phyloP scores from a whole-genome alignment of 2,113 vertebrate genomes.

The Vulpes ferrilata region DNA sequence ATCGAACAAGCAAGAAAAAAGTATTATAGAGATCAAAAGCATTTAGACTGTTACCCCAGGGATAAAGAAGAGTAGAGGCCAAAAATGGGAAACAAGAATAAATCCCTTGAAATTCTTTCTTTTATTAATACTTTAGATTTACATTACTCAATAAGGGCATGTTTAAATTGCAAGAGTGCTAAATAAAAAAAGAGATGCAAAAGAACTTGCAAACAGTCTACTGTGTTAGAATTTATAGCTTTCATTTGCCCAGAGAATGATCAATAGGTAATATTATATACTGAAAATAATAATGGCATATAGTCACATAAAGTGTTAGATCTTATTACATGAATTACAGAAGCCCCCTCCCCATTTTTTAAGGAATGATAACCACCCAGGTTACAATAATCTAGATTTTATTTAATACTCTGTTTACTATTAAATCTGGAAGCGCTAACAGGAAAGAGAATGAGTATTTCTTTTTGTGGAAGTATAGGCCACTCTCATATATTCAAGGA shows the following conservation, averaged over 20 bases:
- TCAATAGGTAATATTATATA: not conserved
- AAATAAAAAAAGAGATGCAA: not conserved
- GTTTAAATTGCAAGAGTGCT: not conserved
- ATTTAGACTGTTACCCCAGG: constrained; percentile 34
- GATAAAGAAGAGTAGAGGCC: not conserved
- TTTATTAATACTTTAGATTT: constrained; percentile 9
- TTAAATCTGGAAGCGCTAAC: not conserved
- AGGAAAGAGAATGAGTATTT: not conserved
- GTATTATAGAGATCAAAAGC: not conserved
- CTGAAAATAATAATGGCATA: not conserved
- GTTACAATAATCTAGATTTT: constrained; percentile 25
- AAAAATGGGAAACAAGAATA: constrained; percentile 24
- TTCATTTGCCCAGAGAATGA: not conserved
- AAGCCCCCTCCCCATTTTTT: not conserved
- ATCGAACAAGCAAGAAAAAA: not conserved
- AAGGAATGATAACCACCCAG: not conserved
- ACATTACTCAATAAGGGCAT: not conserved
- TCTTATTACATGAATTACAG: not conserved
- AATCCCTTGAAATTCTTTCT: constrained; percentile 37
- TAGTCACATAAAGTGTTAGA: not conserved
- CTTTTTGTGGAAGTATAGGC: not conserved
- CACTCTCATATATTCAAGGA: not conserved
- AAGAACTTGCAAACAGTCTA: not conserved
- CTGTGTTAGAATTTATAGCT: not conserved
- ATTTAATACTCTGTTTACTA: not conserved